These are phyloP conservation scores for Nothobranchius furzeri DNA, from an alignment of 2,113 vertebrate genomes.

Conservation along the genomic window DNA sequence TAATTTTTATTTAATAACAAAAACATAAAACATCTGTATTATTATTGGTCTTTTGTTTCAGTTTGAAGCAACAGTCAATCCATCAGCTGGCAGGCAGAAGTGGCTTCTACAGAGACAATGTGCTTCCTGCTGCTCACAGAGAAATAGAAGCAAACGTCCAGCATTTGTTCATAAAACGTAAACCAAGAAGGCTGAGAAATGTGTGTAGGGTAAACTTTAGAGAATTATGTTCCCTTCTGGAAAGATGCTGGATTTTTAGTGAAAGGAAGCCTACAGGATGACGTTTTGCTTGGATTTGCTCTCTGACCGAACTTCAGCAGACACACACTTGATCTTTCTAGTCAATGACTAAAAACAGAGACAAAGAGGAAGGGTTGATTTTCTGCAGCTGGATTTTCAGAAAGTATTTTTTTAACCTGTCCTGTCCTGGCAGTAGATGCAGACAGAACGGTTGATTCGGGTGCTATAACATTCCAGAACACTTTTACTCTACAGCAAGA, in stretches of 20 bases:
- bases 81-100: constrained; percentile 48
- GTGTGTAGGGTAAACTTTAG: constrained; percentile 25
- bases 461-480: too few relatives aligned
- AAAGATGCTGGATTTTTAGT: constrained; percentile 19
- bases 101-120: constrained; percentile 50
- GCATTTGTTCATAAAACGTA: constrained; percentile 22
- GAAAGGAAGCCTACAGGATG: constrained; percentile 25
- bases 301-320: background rate
- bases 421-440: too few relatives aligned
- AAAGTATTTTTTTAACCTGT: too few relatives aligned
- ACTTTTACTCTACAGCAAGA: too few relatives aligned
- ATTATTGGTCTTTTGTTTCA: constrained; percentile 9
- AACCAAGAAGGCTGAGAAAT: constrained; percentile 40
- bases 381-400: background rate
- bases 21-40: background rate
- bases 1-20: too few relatives aligned
- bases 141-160: constrained; percentile 19
- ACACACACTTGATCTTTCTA: constrained; percentile 24
- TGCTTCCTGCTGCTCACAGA: constrained; percentile 23
- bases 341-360: constrained; percentile 34
- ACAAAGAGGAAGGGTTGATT: background rate
- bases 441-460: too few relatives aligned
- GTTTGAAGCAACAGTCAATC: constrained; percentile 20
- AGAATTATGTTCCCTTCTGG: constrained; percentile 28
- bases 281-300: constrained; percentile 17